Evolutionary conservation across 2,888 invertebrate genomes (phyloP).

Genomic region (Lasius fuliginosus): DNA sequence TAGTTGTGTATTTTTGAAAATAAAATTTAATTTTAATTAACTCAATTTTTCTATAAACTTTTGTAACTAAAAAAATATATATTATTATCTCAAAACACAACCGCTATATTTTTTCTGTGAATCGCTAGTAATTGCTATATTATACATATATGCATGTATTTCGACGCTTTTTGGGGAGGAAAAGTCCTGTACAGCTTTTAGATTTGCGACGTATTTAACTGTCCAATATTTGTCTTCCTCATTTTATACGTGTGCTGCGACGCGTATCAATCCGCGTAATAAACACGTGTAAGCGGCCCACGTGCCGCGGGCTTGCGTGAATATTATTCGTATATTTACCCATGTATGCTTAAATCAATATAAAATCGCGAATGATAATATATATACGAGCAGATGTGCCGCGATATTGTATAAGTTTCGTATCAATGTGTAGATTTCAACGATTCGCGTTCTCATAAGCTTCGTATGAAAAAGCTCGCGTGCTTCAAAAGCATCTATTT

Average conservation of each 20-base stretch:
- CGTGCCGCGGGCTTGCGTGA: constrained; percentile 9
- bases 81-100: background rate
- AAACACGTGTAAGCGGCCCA: constrained; percentile 35
- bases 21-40: constrained; percentile 10
- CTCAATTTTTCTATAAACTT: background rate
- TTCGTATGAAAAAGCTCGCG: background rate
- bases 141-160: background rate
- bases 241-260: background rate
- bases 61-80: background rate
- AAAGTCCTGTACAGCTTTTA: background rate
- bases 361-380: constrained; percentile 40
- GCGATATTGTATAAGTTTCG: background rate
- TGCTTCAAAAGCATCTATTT: background rate
- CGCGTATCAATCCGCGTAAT: constrained; percentile 21
- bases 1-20: background rate
- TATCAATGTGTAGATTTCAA: background rate
- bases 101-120: background rate
- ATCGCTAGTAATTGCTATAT: background rate
- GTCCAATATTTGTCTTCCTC: constrained; percentile 28
- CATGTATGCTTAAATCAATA: constrained; percentile 38
- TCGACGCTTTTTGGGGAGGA: background rate
- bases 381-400: background rate
- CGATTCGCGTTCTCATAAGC: background rate
- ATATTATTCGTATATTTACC: constrained; percentile 37
- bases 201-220: constrained; percentile 3